Percentiles rank a stretch among this genome's conserved stretches.
Evolutionary conservation across 2,888 invertebrate species (phyloP).

Genomic region (Macrosoma leucophasiata): DNA sequence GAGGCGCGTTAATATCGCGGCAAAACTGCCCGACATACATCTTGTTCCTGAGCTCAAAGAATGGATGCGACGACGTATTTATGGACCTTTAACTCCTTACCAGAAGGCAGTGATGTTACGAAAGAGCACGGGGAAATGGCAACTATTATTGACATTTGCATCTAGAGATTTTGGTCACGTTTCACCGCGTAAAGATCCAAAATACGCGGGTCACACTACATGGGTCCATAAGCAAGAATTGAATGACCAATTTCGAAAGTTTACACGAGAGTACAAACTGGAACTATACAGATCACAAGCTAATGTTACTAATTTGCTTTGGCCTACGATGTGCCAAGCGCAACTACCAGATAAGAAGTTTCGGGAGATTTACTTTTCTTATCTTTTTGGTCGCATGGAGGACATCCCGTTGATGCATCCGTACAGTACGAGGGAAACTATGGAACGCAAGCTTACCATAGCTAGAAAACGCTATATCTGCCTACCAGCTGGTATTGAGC

Average conservation of each 20-base stretch:
- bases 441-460: slow-evolving; percentile 34
- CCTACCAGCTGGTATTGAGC: slow-evolving; percentile 38
- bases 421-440: slow-evolving; percentile 38
- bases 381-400: slow-evolving; percentile 40
- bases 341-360: slow-evolving; percentile 60
- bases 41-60: slow-evolving; percentile 54
- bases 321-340: slow-evolving; percentile 59
- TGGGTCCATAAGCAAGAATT: slow-evolving; percentile 50
- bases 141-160: slow-evolving; percentile 36
- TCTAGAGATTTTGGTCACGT: slow-evolving; percentile 42
- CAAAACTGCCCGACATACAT: slow-evolving; percentile 55
- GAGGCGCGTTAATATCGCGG: slow-evolving; percentile 48
- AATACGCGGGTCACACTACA: slow-evolving; percentile 36
- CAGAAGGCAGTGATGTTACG: slow-evolving; percentile 35
- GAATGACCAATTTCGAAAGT: slow-evolving; percentile 43
- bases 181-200: slow-evolving; percentile 33
- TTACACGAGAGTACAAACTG: slow-evolving; percentile 37
- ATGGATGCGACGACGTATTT: slow-evolving; percentile 60
- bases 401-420: slow-evolving; percentile 52
- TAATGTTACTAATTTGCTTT: slow-evolving; percentile 46
- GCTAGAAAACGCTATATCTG: slow-evolving; percentile 43
- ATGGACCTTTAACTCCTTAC: slow-evolving; percentile 37
- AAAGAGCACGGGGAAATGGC: slow-evolving; percentile 45
- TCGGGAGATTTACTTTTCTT: slow-evolving; percentile 60
- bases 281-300: slow-evolving; percentile 46